These are phyloP conservation scores for Mustela nigripes DNA, from an alignment of 2,113 vertebrate genomes.

Conservation along the genomic window DNA sequence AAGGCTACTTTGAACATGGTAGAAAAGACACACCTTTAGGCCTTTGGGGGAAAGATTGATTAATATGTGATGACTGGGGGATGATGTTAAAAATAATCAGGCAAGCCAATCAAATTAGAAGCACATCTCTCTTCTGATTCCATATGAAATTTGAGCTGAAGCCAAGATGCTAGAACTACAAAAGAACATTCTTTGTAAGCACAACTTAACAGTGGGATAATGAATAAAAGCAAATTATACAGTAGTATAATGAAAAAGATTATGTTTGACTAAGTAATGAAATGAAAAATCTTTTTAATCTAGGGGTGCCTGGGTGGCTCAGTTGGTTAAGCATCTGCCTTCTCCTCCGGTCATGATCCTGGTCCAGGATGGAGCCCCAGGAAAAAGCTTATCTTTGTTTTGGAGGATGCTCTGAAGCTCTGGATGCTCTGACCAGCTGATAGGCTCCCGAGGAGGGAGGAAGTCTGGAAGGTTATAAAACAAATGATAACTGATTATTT, in stretches of 20 bases:
- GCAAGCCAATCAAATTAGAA: not conserved
- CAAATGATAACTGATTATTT: not conserved
- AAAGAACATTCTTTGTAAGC: not conserved
- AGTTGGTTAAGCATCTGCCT: not conserved
- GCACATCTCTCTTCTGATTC: not conserved
- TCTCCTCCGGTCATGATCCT: not conserved
- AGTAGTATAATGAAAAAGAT: not conserved
- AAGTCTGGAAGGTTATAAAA: not conserved
- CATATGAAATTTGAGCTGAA: not conserved
- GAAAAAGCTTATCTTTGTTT: not conserved
- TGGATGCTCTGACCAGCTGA: not conserved
- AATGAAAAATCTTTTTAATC: conserved; percentile 19
- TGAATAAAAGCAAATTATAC: not conserved
- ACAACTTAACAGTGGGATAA: not conserved
- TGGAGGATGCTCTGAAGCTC: not conserved
- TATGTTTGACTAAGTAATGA: conserved; percentile 11
- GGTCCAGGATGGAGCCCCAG: not conserved
- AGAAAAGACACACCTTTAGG: not conserved
- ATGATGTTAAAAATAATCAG: conserved; percentile 35
- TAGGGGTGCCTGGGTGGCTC: not conserved
- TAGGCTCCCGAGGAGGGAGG: not conserved
- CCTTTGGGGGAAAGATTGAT: not conserved
- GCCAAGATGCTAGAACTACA: not conserved
- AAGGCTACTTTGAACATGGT: not conserved
- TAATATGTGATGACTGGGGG: not conserved